phyloP scores from a whole-genome alignment of 2,113 vertebrate genomes.

The Camelus dromedarius region DNA sequence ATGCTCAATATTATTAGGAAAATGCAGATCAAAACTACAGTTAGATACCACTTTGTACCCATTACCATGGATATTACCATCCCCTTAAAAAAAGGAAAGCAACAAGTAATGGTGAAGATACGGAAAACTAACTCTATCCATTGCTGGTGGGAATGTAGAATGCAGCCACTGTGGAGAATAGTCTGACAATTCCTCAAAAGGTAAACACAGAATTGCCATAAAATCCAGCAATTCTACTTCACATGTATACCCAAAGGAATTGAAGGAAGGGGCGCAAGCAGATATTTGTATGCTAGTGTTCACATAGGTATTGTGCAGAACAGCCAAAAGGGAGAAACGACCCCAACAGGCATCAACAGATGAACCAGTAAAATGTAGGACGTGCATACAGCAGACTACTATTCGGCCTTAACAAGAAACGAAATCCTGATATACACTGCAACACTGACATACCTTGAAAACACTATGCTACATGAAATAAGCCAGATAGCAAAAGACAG shows the following conservation, averaged over 20 bases:
- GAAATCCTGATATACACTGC: neutral
- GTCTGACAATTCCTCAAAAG: conserved; percentile 1
- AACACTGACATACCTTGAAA: conserved; percentile 10
- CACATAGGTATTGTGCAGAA: neutral
- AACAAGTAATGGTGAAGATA: neutral
- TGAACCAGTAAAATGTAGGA: neutral
- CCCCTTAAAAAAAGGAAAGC: neutral
- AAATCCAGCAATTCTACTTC: conserved; percentile 16
- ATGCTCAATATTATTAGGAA: neutral
- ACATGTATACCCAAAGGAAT: neutral
- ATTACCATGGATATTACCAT: neutral
- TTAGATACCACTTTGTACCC: neutral
- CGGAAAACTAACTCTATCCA: neutral
- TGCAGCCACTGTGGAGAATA: neutral
- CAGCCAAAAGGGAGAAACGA: neutral
- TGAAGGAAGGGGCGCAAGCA: neutral
- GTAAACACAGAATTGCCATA: neutral
- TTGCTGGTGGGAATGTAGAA: neutral
- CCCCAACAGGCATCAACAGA: neutral
- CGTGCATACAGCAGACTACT: neutral
- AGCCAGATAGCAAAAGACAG: neutral
- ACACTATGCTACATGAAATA: neutral
- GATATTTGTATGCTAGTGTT: neutral
- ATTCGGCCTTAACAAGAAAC: neutral
- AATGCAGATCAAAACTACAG: conserved; percentile 9